A percentile compares a stretch with the other conserved stretches of the same genome.
phyloP scores from a whole-genome alignment of 1,140 invertebrate species.

The Manduca sexta region DNA sequence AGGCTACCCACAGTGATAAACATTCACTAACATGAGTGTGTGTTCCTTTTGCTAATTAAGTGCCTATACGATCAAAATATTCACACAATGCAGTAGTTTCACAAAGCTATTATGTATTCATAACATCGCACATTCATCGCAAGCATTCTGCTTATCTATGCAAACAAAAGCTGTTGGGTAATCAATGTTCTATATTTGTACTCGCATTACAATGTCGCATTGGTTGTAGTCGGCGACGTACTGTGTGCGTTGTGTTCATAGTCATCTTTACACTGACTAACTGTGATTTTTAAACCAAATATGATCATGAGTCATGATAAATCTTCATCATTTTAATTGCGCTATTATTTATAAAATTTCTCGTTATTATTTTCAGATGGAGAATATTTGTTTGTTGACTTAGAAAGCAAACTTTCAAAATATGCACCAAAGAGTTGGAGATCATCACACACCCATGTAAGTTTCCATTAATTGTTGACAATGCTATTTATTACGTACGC shows the following conservation, averaged over 20 bases:
- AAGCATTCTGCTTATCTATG: constrained; percentile 21
- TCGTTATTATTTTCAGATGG: constrained; percentile 81
- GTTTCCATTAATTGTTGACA: constrained; percentile 49
- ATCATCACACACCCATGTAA: constrained; percentile 92
- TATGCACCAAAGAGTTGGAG: constrained; percentile 97
- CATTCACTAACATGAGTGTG: too few species aligned
- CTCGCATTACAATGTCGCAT: constrained; percentile 12
- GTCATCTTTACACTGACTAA: background rate
- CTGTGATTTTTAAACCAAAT: too few species aligned
- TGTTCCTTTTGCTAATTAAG: background rate
- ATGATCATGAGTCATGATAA: too few species aligned
- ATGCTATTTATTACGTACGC: too few species aligned
- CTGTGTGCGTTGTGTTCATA: background rate
- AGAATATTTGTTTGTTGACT: constrained; percentile 95
- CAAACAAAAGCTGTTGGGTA: constrained; percentile 25
- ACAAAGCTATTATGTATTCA: constrained; percentile 19
- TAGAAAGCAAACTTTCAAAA: constrained; percentile 95
- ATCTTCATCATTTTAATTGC: background rate
- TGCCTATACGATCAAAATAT: background rate
- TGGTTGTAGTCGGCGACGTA: background rate
- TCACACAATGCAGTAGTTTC: constrained; percentile 8
- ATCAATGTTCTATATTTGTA: constrained; percentile 22
- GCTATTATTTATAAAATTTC: background rate
- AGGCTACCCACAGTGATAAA: too few species aligned
- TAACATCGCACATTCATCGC: constrained; percentile 17